Conservation (phyloP, 1,140 invertebrate species). For the Tribolium madens region DNA sequence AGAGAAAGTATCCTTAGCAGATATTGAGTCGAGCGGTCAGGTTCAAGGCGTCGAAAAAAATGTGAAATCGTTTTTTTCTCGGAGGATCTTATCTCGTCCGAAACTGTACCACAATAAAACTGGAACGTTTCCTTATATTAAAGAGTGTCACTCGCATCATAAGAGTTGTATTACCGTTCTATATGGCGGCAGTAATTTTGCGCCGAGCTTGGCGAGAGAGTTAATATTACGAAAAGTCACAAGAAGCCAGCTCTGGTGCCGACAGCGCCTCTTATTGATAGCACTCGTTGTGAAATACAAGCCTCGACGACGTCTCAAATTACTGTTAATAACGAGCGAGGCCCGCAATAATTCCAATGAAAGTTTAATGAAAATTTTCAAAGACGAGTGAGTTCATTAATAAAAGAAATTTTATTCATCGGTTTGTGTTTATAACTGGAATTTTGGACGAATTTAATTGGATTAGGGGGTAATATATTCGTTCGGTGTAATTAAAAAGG, state of each 20-base stretch:
- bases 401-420: neutral
- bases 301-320: conserved; percentile 48
- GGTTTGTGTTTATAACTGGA: neutral
- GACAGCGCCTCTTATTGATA: conserved; percentile 56
- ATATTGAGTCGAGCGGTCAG: conserved; percentile 26
- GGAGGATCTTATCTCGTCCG: neutral
- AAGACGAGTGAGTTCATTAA: conserved; percentile 40
- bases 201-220: conserved; percentile 48
- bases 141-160: conserved; percentile 44
- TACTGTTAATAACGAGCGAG: conserved; percentile 50
- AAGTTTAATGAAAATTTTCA: conserved; percentile 53
- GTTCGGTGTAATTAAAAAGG: neutral
- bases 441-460: neutral
- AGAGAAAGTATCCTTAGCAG: conserved; percentile 30
- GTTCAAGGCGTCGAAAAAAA: conserved; percentile 32
- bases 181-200: conserved; percentile 55
- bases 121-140: conserved; percentile 45
- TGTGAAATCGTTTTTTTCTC: conserved; percentile 6
- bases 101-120: conserved; percentile 30
- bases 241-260: conserved; percentile 52
- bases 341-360: conserved; percentile 52
- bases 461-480: neutral
- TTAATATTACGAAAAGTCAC: conserved; percentile 57
- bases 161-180: conserved; percentile 54
- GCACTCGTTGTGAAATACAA: conserved; percentile 53